Evolutionary conservation across 2,113 vertebrate species (phyloP).

Genomic region (Bubo blakistoni): DNA sequence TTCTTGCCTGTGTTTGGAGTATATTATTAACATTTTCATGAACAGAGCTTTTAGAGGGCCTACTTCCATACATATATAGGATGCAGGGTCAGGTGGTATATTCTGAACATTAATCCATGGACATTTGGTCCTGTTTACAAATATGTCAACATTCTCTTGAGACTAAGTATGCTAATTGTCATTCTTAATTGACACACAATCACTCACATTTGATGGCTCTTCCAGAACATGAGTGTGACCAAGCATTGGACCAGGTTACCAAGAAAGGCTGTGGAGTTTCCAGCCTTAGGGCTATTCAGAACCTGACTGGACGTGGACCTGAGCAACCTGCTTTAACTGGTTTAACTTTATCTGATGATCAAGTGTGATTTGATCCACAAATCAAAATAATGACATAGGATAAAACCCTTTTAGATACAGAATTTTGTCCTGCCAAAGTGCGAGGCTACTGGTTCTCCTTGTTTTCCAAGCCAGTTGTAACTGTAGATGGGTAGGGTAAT

Average conservation of each 20-base stretch:
- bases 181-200: not conserved
- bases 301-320: not conserved
- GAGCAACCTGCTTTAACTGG: not conserved
- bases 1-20: not conserved
- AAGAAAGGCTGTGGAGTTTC: not conserved
- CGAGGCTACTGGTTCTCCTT: not conserved
- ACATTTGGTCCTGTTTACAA: not conserved
- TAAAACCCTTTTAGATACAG: not conserved
- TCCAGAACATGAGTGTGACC: not conserved
- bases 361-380: not conserved
- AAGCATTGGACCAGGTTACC: not conserved
- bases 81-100: not conserved
- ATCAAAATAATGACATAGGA: not conserved
- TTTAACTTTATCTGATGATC: not conserved
- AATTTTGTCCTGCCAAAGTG: not conserved
- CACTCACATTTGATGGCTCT: not conserved
- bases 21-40: not conserved
- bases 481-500: not conserved
- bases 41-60: not conserved
- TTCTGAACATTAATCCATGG: not conserved
- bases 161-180: not conserved
- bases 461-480: not conserved
- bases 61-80: not conserved
- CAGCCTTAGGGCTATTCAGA: not conserved
- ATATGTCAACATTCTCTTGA: not conserved